A percentile compares a stretch with the other conserved stretches of the same genome.
phyloP scores from a whole-genome alignment of 2,113 vertebrate species.

The Pygoscelis adeliae region DNA sequence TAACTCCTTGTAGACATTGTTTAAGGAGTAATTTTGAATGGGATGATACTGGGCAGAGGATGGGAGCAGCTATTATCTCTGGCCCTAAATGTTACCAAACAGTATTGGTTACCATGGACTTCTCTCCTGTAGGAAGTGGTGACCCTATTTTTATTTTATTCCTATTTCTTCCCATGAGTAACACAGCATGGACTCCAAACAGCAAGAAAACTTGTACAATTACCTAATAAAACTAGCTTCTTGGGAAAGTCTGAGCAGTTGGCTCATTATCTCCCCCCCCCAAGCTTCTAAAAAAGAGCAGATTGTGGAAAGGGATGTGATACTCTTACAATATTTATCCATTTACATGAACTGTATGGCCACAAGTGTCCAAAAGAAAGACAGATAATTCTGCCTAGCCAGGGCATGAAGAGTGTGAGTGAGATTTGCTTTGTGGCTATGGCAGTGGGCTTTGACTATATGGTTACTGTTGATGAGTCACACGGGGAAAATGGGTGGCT shows the following conservation, averaged over 20 bases:
- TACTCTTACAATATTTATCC: not conserved
- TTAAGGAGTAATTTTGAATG: not conserved
- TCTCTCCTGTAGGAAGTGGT: not conserved
- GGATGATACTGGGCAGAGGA: not conserved
- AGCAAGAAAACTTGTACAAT: not conserved
- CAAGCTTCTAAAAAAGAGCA: not conserved
- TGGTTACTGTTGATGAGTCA: not conserved
- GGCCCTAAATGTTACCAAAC: not conserved
- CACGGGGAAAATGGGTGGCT: not conserved
- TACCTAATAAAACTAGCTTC: not conserved
- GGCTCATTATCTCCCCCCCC: not conserved
- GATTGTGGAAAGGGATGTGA: not conserved
- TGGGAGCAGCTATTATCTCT: not conserved
- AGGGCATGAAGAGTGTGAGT: not conserved
- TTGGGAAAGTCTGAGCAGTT: not conserved
- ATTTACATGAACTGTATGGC: not conserved
- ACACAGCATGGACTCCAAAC: not conserved
- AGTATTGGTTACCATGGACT: not conserved
- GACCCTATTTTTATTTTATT: not conserved
- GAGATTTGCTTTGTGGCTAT: not conserved
- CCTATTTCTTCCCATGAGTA: not conserved
- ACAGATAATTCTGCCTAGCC: not conserved
- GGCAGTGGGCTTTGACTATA: not conserved
- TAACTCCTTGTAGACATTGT: not conserved
- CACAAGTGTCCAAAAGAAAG: not conserved